Evolutionary conservation across 2,113 vertebrate genomes (phyloP), one percentile per base, ranked within the genome.

Genomic region (Ctenodactylus gundi): DNA sequence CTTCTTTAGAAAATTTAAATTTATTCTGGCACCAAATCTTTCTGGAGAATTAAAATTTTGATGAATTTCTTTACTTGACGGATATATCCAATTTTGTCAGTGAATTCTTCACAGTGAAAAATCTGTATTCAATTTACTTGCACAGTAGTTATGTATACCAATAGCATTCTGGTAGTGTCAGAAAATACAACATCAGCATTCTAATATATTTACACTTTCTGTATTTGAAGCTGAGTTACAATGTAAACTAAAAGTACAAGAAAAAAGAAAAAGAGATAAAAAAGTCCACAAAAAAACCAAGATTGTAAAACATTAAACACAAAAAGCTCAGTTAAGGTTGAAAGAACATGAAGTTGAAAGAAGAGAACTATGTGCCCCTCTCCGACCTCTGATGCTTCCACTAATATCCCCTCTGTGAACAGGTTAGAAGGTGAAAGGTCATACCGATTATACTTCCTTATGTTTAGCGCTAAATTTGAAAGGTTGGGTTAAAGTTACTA

Each of bases 11-110:
- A 94, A 94, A 21, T 93, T 96, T 49, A 81, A 57, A 44, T 94
- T 76, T 95, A n/a, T 91, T 87, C 84, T 89, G 83, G 41, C 64
- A 96, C 49, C 53, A 95, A 81, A 81, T 95, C 5, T 86, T 89
- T 58, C 83, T 44, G 86, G 80, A 23, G 65, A 97, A 85, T 93
- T 95, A 93, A 96, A 94, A 94, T 57, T 90, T 70, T 92, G 70
- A 82, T 94, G 41, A 91, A 90, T 94, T 81, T 87, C 49, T 81
- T 90, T 65, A 86, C 62, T 94, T 89, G 72, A 88, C 83, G 82
- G 95, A 81, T 51, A 91, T 15, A 91, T 57, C 13, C 49, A 83
- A 68, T 77, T 34, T 91, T 94, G 57, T 39, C 57, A 76, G 21
- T 83, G 18, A 49, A 84, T 53, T 57, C 36, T 85, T 91, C 51